Evolutionary conservation across 1,140 invertebrate genomes (phyloP).

Genomic region (Cotesia chilonis): DNA sequence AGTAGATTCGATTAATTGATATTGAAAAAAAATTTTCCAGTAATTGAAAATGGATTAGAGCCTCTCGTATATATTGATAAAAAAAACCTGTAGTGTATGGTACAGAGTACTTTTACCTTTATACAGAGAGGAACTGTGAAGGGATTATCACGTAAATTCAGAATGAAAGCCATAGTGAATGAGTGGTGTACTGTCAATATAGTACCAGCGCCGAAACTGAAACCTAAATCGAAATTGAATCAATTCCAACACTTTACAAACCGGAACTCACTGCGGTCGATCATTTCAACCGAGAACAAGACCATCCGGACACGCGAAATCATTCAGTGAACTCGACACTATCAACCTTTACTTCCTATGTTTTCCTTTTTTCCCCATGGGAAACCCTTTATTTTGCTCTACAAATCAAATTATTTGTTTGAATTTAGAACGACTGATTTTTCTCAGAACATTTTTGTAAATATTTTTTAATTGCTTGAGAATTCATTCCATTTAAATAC

Average conservation of each 20-base stretch:
- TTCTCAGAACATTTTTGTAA: too few relatives aligned
- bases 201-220: background rate
- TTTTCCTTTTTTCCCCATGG: background rate
- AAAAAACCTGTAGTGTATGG: too few relatives aligned
- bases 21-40: too few relatives aligned
- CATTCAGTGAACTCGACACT: background rate
- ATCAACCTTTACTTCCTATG: background rate
- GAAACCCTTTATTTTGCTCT: too few relatives aligned
- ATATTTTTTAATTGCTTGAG: too few relatives aligned
- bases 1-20: too few relatives aligned
- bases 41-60: too few relatives aligned
- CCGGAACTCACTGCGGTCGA: constrained; percentile 12
- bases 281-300: constrained; percentile 3
- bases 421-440: too few relatives aligned
- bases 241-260: constrained; percentile 13
- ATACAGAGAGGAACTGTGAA: background rate
- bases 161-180: background rate
- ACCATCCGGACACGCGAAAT: background rate
- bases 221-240: constrained; percentile 18
- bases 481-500: too few relatives aligned
- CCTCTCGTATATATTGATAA: too few relatives aligned
- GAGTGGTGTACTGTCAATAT: background rate
- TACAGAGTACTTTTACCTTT: background rate
- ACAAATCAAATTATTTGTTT: too few relatives aligned
- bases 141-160: constrained; percentile 13